Base-by-base conservation (phyloP, 2,888 invertebrate genomes). In the Rosalia funebris region DNA sequence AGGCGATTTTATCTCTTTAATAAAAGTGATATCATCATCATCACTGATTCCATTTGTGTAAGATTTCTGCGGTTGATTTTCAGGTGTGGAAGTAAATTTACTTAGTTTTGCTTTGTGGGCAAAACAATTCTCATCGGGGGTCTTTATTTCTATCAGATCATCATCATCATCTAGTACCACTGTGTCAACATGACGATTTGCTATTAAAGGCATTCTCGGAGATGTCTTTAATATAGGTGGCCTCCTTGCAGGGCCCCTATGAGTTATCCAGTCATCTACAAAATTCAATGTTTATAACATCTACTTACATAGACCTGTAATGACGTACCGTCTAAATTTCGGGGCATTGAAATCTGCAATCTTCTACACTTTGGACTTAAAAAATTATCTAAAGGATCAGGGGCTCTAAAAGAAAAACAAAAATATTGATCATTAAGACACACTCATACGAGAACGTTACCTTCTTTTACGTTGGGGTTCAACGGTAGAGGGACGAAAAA, bases 11-110 rank as follows among this genome's bases (percentile, higher is more conserved):
- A 62, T 66, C 53, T 71, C 70, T 52, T 70, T 73, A 4, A 77
- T 67, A 59, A 76, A 75, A 17, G 65, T 69, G 5, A 79, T 65
- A 58, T 79, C 77, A 58, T 77, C 75, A 41, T 74, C 68, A 12
- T 71, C 71, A 57, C 31, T 57, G 7, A 45, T 44, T 36, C 56
- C 58, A 57, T 62, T 62, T 45, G 47, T 9, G 41, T 3, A 52
- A 16, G 17, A 19, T 39, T 37, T 52, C 19, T 55, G 31, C 11
- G 19, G 11, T 20, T 10, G 17, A 34, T 45, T 46, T 12, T 62
- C 54, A 34, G 66, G 66, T 9, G 66, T 66, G 14, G 66, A 66
- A 11, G 66, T 66, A 17, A 58, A 63, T 58, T 62, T 63, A 20
- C n/a, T 36, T 9, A 2, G 12, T 34, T 44, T 47, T 9, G 25